Percentiles rank a stretch among this genome's conserved stretches.
phyloP scores from a whole-genome alignment of 2,888 invertebrate genomes.

The Heteropelma amictum region DNA sequence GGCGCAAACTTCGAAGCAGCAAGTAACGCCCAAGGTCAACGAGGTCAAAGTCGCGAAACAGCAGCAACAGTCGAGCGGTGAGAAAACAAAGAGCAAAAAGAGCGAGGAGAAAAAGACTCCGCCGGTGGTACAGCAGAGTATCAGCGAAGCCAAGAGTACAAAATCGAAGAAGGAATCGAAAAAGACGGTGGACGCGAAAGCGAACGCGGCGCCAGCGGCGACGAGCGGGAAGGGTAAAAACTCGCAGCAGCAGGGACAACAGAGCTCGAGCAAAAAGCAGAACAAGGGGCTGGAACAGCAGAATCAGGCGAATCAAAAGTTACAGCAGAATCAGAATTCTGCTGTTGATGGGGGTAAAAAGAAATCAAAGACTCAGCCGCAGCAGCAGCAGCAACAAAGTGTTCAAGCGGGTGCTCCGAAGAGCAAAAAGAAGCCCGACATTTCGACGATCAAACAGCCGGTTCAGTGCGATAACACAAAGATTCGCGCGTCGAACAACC shows the following conservation, averaged over 20 bases:
- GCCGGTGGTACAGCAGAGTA: constrained; percentile 61
- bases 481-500: constrained; percentile 57
- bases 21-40: constrained; percentile 48
- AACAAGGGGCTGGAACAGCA: constrained; percentile 38
- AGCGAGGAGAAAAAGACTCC: constrained; percentile 53
- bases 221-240: constrained; percentile 59
- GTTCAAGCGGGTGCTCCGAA: constrained; percentile 46
- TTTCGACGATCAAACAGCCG: constrained; percentile 50
- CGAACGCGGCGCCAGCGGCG: constrained; percentile 48
- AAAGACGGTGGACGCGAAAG: constrained; percentile 62
- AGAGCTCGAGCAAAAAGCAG: constrained; percentile 49
- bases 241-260: constrained; percentile 45
- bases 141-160: constrained; percentile 62
- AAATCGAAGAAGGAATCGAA: constrained; percentile 75
- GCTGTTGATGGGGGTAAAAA: constrained; percentile 43
- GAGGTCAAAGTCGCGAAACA: constrained; percentile 66
- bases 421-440: constrained; percentile 50
- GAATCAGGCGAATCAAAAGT: constrained; percentile 42
- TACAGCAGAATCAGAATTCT: constrained; percentile 51
- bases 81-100: constrained; percentile 67
- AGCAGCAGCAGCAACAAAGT: constrained; percentile 57
- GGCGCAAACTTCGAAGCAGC: constrained; percentile 46
- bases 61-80: constrained; percentile 56
- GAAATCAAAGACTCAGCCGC: constrained; percentile 55
- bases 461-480: constrained; percentile 66